phyloP scores from a whole-genome alignment of 2,113 vertebrate species.

The Xerus inauris region DNA sequence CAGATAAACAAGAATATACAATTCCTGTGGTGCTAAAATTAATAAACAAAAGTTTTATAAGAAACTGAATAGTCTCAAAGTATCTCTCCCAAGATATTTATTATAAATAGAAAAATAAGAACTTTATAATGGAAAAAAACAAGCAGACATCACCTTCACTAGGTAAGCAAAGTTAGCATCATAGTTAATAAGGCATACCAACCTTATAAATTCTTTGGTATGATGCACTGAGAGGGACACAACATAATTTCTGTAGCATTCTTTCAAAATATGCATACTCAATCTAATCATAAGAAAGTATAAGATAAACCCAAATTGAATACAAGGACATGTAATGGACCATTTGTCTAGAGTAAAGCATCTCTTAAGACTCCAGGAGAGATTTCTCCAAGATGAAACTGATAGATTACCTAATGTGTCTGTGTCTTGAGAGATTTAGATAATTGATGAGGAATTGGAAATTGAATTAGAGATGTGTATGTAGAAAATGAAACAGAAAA shows the following conservation, averaged over 20 bases:
- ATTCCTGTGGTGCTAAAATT: neutral
- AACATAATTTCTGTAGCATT: neutral
- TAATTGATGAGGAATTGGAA: neutral
- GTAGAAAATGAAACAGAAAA: neutral
- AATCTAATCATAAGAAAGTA: neutral
- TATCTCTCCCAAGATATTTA: neutral
- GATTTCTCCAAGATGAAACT: neutral
- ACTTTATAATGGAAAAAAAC: neutral
- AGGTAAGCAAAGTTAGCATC: neutral
- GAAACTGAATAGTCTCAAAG: neutral
- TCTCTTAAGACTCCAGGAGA: neutral
- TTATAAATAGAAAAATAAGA: constrained; percentile 14
- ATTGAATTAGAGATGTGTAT: neutral
- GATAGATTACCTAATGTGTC: neutral
- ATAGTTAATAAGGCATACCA: neutral
- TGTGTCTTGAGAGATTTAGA: neutral
- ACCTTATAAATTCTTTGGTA: neutral
- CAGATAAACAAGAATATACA: neutral
- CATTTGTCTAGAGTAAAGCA: neutral
- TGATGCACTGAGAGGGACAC: neutral
- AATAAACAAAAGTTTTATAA: constrained; percentile 5
- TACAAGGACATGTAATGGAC: neutral
- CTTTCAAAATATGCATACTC: neutral
- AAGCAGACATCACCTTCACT: neutral
- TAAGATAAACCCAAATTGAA: neutral